Base-by-base conservation (phyloP, 2,797 vertebrate species). In the Pangasius sanitwongsei region DNA sequence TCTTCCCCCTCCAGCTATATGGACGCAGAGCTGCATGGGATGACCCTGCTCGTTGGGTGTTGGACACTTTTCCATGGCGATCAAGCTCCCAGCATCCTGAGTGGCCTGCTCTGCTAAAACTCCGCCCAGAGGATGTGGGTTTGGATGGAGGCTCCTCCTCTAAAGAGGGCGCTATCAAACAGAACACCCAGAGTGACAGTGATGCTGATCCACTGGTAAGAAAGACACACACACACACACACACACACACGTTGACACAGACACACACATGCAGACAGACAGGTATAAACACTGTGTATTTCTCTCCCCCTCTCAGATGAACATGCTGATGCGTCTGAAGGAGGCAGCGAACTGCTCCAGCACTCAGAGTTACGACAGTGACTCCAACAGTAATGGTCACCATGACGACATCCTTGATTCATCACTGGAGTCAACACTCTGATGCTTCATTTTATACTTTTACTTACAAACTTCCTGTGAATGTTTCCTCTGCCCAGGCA, bases 301-400 rank as follows among this genome's bases (percentile, higher is more conserved):
- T 13, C 41, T 74, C 59, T n/a, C 20, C 91, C 97, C 94, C 41
- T 63, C 48, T 6, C 48, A 99, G 99, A 98, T 99, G 98, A 99
- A 98, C 93, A 99, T 99, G 99, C 94, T 99, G 55, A 98, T 99
- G 98, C 95, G 98, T 70, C 96, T 99, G 86, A 99, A 99, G 93
- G 99, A 99, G 91, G 99, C 99, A 0, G 98, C 99, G 37, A 99
- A 97, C 89, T 99, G 97, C 86, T 99, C 98, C 0, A 98, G 98
- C 91, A 97, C 98, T 0, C 99, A 99, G 96, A 99, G 99, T 93
- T 99, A 99, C 0, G 98, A 99, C 97, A 99, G 99, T 6, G 98
- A 99, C 95, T 99, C 98, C 81, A 99, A 99, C 95, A 99, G 98
- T 96, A 99, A 98, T 96, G 98, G 98, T 93, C 98, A 98, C 90